Base-by-base conservation (phyloP, 2,113 vertebrate genomes). In the Bufo gargarizans region DNA sequence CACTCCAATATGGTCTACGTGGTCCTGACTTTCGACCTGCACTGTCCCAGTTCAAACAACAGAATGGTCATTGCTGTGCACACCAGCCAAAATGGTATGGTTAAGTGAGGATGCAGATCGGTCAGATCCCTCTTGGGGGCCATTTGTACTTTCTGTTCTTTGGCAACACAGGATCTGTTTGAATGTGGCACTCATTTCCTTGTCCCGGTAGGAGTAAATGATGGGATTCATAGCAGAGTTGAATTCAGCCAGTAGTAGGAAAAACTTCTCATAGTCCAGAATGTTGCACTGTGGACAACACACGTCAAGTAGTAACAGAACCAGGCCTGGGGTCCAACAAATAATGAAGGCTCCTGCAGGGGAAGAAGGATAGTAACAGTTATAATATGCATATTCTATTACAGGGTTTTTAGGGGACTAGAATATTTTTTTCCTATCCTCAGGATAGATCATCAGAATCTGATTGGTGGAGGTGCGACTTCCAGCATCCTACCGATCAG, bases 171-270 rank as follows among this genome's bases (percentile, higher is more conserved):
- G 96, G 92, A 99, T 99, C 94, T 99, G 98, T 87, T 96, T 96
- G 94, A 99, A 99, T 74, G 98, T 99, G 0, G 98, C 94, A 0
- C 98, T 99, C 98, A 99, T 99, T 91, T 99, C 98, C 90, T 99
- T 99, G 94, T 99, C 98, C 0, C 98, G 96, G 91, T 99, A 99
- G 63, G 98, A 99, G 93, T 99, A 99, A 93, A 99, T 99, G 93
- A 99, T 99, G 90, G 98, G 98, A 92, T 99, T 99, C 98, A 99
- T 99, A 91, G 98, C 98, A 0, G 98, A 99, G 94, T 99, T 99
- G 95, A 99, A 98, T 92, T 99, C 98, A 0, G 98, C 98, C 2
- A 99, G 94, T 69, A 99, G 96, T 19, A 99, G 96, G 94, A 99
- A 99, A 92, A 99, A 99, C 91, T 99, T 99, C 91, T 99, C 98